Percentiles rank a stretch among this genome's conserved stretches.
Conservation (phyloP, 2,888 invertebrate species). For the Leptothorax acervorum region DNA sequence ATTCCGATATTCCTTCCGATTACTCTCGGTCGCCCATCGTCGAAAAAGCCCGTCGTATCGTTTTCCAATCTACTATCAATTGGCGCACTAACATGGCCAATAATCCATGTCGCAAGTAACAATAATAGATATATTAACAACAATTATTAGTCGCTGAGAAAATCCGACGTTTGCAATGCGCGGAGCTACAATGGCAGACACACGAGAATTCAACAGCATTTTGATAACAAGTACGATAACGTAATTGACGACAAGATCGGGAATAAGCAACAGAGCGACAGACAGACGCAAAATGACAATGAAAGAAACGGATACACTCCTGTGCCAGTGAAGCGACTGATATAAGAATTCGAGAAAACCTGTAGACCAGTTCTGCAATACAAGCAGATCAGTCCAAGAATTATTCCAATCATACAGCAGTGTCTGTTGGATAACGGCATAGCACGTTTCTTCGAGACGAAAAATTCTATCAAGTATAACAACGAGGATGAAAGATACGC, state of each 20-base stretch:
- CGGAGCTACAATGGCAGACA: constrained; percentile 63
- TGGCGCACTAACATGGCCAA: constrained; percentile 66
- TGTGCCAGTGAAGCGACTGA: constrained; percentile 86
- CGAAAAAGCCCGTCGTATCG: constrained; percentile 76
- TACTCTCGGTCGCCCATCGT: constrained; percentile 63
- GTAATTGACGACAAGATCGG: constrained; percentile 46
- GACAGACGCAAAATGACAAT: constrained; percentile 22
- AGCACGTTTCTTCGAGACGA: constrained; percentile 82
- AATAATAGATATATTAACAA: constrained; percentile 73
- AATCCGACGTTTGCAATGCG: constrained; percentile 57
- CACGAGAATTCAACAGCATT: constrained; percentile 77
- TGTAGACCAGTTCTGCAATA: constrained; percentile 87
- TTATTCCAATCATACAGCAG: constrained; percentile 78
- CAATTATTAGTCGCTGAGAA: constrained; percentile 59
- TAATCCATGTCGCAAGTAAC: constrained; percentile 71
- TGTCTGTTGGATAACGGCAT: constrained; percentile 79
- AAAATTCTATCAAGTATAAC: constrained; percentile 71
- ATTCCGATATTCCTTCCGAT: constrained; percentile 73
- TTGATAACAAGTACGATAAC: constrained; percentile 77
- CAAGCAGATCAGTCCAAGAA: constrained; percentile 85
- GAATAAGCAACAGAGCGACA: constrained; percentile 49
- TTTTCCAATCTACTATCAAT: constrained; percentile 69
- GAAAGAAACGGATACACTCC: constrained; percentile 83
- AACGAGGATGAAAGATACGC: constrained; percentile 63
- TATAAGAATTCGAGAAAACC: constrained; percentile 89